Evolutionary conservation across 2,888 invertebrate genomes (phyloP), one percentile per base, ranked within the genome.

Genomic region (Megamerina dolium): DNA sequence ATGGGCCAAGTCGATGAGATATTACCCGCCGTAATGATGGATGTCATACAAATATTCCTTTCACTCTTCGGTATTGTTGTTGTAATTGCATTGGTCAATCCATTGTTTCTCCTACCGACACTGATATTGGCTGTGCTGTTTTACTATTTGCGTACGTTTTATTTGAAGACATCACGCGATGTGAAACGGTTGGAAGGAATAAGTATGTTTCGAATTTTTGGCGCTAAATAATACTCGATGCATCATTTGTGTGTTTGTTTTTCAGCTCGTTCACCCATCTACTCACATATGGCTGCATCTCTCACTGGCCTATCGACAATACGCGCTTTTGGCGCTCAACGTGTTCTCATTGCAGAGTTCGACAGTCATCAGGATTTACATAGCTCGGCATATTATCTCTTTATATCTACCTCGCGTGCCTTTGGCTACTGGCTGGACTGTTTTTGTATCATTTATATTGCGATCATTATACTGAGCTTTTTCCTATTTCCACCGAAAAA

Each of bases 401-500:
- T 93, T 66, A 83, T 97, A 26, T 82, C 87, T 1, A 85, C 89
- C 2, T 88, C 90, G 2, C 81, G 95, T 50, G 95, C 96, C 56
- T 93, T 97, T 64, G 95, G 94, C 1, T 87, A 93, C 62, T 89
- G 89, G 80, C 73, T 97, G 58, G 97, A 99, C 68, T 76, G 90
- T 51, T 80, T 93, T 40, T 94, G 94, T 64, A 81, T 90, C 1
- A 53, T 87, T 10, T 96, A 94, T 71, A 88, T 96, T 49, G 80
- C 81, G 0, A 70, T 87, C 41, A 91, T 96, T 1, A 89, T 93
- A 0, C 75, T 90, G 56, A 87, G 87, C 59, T 90, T 92, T 71
- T 80, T 95, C 34, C 68, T 88, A 1, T 74, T 84, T 38, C 77
- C 79, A 32, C 75, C 73, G 63, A 75, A 75, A 74, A 72, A 77